Percentiles rank a stretch among this genome's conserved stretches.
Evolutionary conservation across 23 tunicate genomes (phyloP).

Genomic region (Botrylloides violaceus): DNA sequence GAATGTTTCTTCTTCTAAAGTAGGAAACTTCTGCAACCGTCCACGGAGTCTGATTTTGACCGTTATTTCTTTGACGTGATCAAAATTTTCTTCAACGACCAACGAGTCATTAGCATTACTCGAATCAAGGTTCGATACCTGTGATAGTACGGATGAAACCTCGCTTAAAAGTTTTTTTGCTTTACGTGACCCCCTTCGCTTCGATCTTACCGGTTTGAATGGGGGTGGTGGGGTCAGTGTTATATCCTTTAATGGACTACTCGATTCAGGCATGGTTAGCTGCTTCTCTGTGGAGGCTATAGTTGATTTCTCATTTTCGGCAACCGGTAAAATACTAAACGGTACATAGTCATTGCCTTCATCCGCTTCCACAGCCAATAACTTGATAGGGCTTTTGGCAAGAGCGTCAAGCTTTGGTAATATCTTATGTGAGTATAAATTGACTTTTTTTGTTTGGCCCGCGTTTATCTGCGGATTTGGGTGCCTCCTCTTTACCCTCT

Average conservation of each 20-base stretch:
- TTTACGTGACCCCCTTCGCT: background rate
- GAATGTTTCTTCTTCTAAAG: conserved; percentile 6
- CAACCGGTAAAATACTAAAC: background rate
- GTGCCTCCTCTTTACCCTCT: conserved; percentile 10
- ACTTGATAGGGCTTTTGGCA: conserved; percentile 18
- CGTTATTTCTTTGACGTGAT: conserved; percentile 1
- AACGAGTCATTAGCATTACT: background rate
- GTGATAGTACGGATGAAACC: conserved; percentile 16
- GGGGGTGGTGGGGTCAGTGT: conserved; percentile 24
- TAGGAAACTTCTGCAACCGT: conserved; percentile 7
- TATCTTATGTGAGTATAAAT: conserved; percentile 23
- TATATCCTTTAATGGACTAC: conserved; percentile 2
- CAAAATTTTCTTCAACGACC: background rate
- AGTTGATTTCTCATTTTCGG: background rate
- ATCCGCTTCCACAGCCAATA: background rate
- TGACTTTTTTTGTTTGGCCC: conserved; percentile 2
- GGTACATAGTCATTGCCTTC: conserved; percentile 14
- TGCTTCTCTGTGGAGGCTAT: background rate
- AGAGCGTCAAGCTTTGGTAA: conserved; percentile 11
- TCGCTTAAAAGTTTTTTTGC: conserved; percentile 13
- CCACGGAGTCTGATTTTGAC: conserved; percentile 9
- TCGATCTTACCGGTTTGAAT: background rate
- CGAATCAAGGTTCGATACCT: conserved; percentile 14
- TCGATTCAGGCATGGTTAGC: background rate
- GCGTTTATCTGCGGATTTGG: background rate